Percentiles rank a stretch among this genome's conserved stretches.
These are phyloP conservation scores for Potamarius usumacintae DNA, from an alignment of 2,113 vertebrate genomes.

Conservation along the genomic window DNA sequence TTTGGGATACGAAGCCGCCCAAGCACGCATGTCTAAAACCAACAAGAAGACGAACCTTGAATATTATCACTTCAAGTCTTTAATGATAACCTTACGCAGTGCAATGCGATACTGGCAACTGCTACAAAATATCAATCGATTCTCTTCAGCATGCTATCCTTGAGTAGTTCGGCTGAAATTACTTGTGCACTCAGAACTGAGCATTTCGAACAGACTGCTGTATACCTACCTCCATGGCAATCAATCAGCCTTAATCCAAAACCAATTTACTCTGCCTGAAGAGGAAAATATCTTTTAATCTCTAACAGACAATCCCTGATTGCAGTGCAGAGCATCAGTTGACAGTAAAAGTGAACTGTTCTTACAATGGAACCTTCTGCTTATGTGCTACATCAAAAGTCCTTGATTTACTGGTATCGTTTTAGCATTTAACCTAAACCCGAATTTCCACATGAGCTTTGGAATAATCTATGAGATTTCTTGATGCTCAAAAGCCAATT, in stretches of 20 bases:
- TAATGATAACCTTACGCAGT: constrained; percentile 69
- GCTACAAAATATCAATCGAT: constrained; percentile 70
- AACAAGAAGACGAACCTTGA: constrained; percentile 53
- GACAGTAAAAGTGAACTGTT: constrained; percentile 68
- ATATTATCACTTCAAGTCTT: constrained; percentile 59
- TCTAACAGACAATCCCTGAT: constrained; percentile 72
- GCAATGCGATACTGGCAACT: constrained; percentile 57
- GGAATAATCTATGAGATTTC: neutral
- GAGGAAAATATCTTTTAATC: constrained; percentile 79
- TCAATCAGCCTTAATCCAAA: constrained; percentile 78
- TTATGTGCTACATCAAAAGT: constrained; percentile 43
- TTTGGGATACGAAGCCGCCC: constrained; percentile 1
- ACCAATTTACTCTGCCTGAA: constrained; percentile 76
- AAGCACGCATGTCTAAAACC: constrained; percentile 29
- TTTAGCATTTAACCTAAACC: constrained; percentile 56
- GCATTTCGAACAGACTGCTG: constrained; percentile 69
- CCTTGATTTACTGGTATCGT: constrained; percentile 56
- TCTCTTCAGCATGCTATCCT: constrained; percentile 67
- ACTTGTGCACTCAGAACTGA: constrained; percentile 67
- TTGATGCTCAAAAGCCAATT: neutral
- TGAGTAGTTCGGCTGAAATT: constrained; percentile 67
- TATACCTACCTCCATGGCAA: constrained; percentile 72
- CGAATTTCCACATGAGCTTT: constrained; percentile 51
- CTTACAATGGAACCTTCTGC: constrained; percentile 54
- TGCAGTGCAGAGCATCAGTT: constrained; percentile 65